Evolutionary conservation across 2,888 invertebrate species (phyloP), one percentile per base, ranked within the genome.

Genomic region (Lepidochitona cinerea): DNA sequence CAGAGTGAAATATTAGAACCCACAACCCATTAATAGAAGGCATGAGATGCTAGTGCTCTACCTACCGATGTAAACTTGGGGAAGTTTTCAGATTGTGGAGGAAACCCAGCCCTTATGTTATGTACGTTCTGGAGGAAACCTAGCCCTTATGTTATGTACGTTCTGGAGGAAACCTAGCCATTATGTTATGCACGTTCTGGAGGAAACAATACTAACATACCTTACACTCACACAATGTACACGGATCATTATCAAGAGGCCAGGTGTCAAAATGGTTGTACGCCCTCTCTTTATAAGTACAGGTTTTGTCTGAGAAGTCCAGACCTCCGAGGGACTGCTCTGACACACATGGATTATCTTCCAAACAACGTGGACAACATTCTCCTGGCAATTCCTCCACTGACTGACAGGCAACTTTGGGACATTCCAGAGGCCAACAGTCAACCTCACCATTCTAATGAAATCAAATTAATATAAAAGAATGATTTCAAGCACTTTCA

Each of bases 361-460:
- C 93, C 86, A 94, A 93, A 90, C 94, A 94, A 73, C 94, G 92
- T 41, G 93, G 93, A 90, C 94, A 95, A 91, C 94, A 96, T 92
- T 94, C 94, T 5, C 93, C 94, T 14, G 93, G 92, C 77, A 92
- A 92, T 81, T 93, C 92, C 54, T 94, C 91, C 3, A 94, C 93
- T 82, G 93, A 93, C 75, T 92, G 91, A 89, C 95, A 95, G 71
- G 93, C 91, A 71, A 94, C 91, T 68, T 93, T 93, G 84, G 95
- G 96, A 91, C 96, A 96, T 89, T 95, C 94, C 90, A 96, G 93
- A 87, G 95, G 94, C 95, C 95, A 96, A 90, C 96, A 96, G 92
- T 96, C 96, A 84, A 95, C 94, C 92, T 96, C 95, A 69, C 96
- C 96, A 86, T 95, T 93, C 94, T 95, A 91, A 37, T 73, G 91